A percentile compares a stretch with the other conserved stretches of the same genome.
Evolutionary conservation across 2,797 vertebrate species (phyloP).

Genomic region (Sebastes iracundus): DNA sequence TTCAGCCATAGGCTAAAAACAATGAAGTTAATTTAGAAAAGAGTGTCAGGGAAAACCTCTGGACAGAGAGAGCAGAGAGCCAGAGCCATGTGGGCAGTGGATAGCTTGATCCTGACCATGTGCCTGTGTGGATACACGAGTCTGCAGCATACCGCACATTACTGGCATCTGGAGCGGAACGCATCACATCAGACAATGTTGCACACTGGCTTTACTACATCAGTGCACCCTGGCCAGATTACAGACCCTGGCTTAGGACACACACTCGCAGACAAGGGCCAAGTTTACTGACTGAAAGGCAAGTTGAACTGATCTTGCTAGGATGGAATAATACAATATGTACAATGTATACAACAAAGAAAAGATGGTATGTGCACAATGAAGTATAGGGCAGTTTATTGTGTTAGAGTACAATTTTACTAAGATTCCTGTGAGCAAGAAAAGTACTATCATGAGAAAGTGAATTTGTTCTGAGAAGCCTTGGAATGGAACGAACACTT

Average conservation of each 20-base stretch:
- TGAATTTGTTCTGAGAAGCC: neutral
- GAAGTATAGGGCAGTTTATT: neutral
- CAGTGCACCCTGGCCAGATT: slow-evolving; percentile 10
- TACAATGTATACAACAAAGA: neutral
- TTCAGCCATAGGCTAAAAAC: neutral
- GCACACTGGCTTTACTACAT: slow-evolving; percentile 57
- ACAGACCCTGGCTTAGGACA: slow-evolving; percentile 1
- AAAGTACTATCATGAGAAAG: neutral
- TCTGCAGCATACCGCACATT: slow-evolving; percentile 52
- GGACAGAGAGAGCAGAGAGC: neutral
- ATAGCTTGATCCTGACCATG: slow-evolving; percentile 29
- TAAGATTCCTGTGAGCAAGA: neutral
- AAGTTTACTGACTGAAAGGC: neutral
- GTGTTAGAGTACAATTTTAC: neutral
- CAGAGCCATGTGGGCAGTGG: slow-evolving; percentile 7
- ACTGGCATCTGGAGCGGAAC: slow-evolving; percentile 54
- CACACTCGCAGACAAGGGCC: neutral
- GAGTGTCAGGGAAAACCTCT: neutral
- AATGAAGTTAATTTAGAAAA: neutral
- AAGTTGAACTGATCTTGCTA: neutral
- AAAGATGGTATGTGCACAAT: neutral
- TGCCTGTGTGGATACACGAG: slow-evolving; percentile 34
- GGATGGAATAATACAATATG: neutral
- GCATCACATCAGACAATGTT: slow-evolving; percentile 36
- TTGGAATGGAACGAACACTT: neutral